Evolutionary conservation across 2,113 vertebrate species (phyloP), one percentile per base, ranked within the genome.

Genomic region (Alectura lathami): DNA sequence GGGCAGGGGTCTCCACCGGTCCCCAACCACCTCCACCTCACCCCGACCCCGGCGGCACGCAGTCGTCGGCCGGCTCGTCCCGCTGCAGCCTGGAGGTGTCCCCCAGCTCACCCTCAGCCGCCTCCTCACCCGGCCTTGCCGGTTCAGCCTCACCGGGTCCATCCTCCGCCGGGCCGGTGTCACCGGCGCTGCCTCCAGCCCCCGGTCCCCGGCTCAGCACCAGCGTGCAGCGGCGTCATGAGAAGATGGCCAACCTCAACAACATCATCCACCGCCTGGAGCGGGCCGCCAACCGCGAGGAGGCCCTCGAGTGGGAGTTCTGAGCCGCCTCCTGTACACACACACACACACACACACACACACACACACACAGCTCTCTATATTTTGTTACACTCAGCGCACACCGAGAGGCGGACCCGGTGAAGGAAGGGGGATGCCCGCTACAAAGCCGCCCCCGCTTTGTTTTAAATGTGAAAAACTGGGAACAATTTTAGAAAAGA

Each of bases 201-300:
- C 97, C 98, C 17, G 98, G 98, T 63, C 89, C 98, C 91, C 99
- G 98, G 97, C 98, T 98, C 87, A 99, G 98, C 97, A 98, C 98
- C 95, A 99, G 98, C 97, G 97, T 98, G 96, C 99, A 99, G 97
- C 98, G 99, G 97, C 98, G 99, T 94, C 99, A 99, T 3, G 99
- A 99, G 98, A 99, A 99, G 98, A 99, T 99, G 99, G 99, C 99
- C 93, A 99, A 99, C 97, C 98, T 99, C 96, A 99, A 99, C 98
- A 99, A 99, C 98, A 99, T 99, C 97, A 99, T 99, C 96, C 99
- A 99, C 94, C 98, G 99, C 97, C 97, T 99, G 63, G 99, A 99
- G 96, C 98, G 98, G 88, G 99, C 99, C 0, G 99, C 99, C 96
- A 99, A 99, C 93, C 98, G 99, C 1, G 99, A 99, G 92, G 99